Percentiles rank a stretch among this genome's conserved stretches.
Conservation (phyloP, 2,797 vertebrate species). For the Morus bassanus region DNA sequence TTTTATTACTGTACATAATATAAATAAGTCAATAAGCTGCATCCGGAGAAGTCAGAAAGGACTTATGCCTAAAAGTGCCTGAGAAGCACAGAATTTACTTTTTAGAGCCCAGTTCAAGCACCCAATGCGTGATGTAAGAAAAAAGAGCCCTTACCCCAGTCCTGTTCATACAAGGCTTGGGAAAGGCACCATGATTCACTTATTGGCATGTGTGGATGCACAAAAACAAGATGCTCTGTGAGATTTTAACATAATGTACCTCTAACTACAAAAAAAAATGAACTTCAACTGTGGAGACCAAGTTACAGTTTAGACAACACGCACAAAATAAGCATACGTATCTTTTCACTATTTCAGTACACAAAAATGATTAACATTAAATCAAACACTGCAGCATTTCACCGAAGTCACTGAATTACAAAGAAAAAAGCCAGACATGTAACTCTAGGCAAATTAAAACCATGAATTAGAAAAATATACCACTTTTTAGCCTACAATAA, state of each 20-base stretch:
- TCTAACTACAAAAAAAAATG: constrained; percentile 54
- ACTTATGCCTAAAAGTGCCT: constrained; percentile 48
- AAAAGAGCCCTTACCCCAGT: constrained; percentile 81
- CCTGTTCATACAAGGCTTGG: constrained; percentile 86
- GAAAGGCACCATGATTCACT: constrained; percentile 83
- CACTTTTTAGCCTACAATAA: background rate
- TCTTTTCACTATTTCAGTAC: background rate
- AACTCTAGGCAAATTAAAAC: background rate
- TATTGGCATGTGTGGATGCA: constrained; percentile 82
- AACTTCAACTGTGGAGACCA: constrained; percentile 19
- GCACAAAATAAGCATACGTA: background rate
- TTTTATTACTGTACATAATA: background rate
- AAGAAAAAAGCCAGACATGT: background rate
- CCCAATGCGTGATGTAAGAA: constrained; percentile 60
- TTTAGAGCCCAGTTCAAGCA: constrained; percentile 68
- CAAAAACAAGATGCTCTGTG: constrained; percentile 80
- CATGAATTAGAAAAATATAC: background rate
- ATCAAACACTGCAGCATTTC: background rate
- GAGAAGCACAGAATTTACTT: constrained; percentile 79
- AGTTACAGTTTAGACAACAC: background rate
- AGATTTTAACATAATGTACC: constrained; percentile 69
- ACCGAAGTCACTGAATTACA: background rate
- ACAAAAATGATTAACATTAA: background rate
- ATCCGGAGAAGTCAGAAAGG: background rate
- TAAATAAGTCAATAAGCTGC: background rate